Base-by-base conservation (phyloP, 1,140 invertebrate genomes). In the Papilio machaon region DNA sequence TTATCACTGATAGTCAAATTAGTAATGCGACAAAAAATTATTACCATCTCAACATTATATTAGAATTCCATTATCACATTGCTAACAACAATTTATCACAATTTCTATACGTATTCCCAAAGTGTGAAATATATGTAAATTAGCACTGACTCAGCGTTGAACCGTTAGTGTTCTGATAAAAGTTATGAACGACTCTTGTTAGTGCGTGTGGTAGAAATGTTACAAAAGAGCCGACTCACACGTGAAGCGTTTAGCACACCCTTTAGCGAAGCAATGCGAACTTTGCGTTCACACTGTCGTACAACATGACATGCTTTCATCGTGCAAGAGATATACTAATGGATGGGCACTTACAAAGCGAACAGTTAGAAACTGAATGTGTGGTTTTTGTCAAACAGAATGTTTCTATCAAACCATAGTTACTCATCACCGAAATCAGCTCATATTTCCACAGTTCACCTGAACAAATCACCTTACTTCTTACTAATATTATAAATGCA, bases 141-240 rank as follows among this genome's bases (percentile, higher is more conserved):
- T 35, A 35, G 11, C 30, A 38, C 5, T 70, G 64, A 70, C 30
- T 70, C 64, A 70, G 30, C 30, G 30, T 30, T 70, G 13, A 70
- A 70, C 64, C 23, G 64, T 70, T 64, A 64, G 54, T 7, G n/a
- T 19, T 60, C n/a, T 15, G 30, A 70, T 70, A 70, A 70, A 70
- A 70, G 30, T 70, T 38, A 70, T 76, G 23, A 76, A 46, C 47
- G 47, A 35, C 64, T n/a, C 47, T 76, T 15, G 74, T 76, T 76
- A 76, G 43, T 49, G 74, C 46, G 74, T 70, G 64, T 23, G 74
- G 2, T 76, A 47, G 11, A 46, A 52, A 73, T 10, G 74, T 73
- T 47, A 76, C 74, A 76, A 76, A 73, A 74, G 73, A 17, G 47
- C 74, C 47, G 73, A 75, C 73, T 47, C 46, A 47, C 19, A 76